Conservation (phyloP, 2,113 vertebrate genomes). For the Dromaius novaehollandiae region DNA sequence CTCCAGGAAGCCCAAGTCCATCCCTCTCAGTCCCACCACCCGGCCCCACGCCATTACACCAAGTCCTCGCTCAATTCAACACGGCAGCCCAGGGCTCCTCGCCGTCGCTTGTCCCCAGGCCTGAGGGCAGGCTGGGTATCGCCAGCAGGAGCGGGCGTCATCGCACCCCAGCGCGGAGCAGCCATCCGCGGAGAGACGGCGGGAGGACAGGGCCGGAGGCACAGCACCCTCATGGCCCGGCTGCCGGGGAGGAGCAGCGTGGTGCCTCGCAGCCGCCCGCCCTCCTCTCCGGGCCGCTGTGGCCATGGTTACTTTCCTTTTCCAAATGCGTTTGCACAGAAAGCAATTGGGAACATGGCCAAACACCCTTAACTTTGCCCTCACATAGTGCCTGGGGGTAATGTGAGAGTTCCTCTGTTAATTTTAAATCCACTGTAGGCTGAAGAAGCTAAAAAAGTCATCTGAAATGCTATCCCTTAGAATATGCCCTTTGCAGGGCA, state of each 20-base stretch:
- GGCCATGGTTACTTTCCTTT: background rate
- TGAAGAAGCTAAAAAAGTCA: background rate
- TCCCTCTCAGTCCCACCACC: no score
- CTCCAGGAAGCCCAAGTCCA: no score
- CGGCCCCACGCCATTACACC: no score
- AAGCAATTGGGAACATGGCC: accelerated
- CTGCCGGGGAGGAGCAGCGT: background rate
- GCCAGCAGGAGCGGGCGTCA: no score
- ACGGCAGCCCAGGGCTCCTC: background rate
- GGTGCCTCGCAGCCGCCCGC: no score
- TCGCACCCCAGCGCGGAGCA: no score
- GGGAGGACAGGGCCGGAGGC: background rate
- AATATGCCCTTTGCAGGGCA: background rate
- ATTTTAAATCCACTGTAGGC: background rate
- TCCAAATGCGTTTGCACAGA: accelerated
- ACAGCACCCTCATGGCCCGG: background rate
- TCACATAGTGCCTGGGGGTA: background rate
- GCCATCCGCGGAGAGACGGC: no score
- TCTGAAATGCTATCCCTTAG: background rate
- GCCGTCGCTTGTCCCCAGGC: background rate
- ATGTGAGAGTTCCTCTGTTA: background rate
- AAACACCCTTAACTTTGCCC: background rate
- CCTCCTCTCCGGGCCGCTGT: accelerated
- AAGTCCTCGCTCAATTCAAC: no score
- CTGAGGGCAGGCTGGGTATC: background rate